A percentile compares a stretch with the other conserved stretches of the same genome.
Conservation (phyloP, 2,797 vertebrate species). For the Crenichthys baileyi region DNA sequence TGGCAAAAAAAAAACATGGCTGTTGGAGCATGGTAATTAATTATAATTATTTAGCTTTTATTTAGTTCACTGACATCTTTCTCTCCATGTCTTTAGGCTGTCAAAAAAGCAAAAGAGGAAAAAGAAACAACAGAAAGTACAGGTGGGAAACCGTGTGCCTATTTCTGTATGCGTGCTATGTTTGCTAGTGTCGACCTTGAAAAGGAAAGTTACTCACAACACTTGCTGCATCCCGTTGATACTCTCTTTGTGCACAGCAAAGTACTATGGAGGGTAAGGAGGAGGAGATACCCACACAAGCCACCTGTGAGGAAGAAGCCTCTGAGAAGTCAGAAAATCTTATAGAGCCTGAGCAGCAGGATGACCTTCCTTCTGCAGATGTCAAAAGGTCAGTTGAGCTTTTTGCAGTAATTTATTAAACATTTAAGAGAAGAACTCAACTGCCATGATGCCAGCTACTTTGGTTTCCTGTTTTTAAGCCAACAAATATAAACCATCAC, state of each 20-base stretch:
- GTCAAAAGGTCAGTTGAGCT: constrained; percentile 68
- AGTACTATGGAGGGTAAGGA: constrained; percentile 53
- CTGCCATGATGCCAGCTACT: neutral
- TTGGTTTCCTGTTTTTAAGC: neutral
- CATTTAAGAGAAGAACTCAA: neutral
- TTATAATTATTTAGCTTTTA: neutral
- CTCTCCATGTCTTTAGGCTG: constrained; percentile 71
- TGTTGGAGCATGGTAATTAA: neutral
- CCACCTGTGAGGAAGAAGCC: constrained; percentile 38
- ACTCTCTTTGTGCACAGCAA: constrained; percentile 22
- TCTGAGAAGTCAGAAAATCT: constrained; percentile 29
- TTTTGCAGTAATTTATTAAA: neutral
- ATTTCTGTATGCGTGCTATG: neutral
- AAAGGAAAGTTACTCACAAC: neutral
- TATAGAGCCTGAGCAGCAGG: constrained; percentile 51
- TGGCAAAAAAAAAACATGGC: neutral
- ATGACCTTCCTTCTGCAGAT: constrained; percentile 49
- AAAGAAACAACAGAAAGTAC: constrained; percentile 86
- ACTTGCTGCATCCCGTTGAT: neutral
- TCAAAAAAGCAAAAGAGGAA: constrained; percentile 96
- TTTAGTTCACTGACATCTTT: neutral
- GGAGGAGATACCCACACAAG: constrained; percentile 18
- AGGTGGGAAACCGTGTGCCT: constrained; percentile 71
- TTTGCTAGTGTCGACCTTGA: neutral
- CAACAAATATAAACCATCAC: neutral